phyloP scores from a whole-genome alignment of 2,797 vertebrate species.

The Cephalopachus bancanus region DNA sequence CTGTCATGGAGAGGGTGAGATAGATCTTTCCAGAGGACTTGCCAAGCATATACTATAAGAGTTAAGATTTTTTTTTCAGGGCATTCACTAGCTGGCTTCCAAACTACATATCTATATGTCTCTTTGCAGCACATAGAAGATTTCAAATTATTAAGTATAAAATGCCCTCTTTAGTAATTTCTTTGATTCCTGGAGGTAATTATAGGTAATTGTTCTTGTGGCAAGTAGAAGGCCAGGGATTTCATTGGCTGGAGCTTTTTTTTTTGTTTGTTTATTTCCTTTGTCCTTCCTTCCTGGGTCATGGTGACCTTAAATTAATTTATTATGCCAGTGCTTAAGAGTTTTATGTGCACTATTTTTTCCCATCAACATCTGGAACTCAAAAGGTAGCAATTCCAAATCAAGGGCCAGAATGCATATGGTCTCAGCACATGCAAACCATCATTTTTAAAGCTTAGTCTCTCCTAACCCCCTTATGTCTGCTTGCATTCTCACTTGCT shows the following conservation, averaged over 20 bases:
- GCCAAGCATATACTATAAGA: slow-evolving; percentile 75
- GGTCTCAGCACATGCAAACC: neutral
- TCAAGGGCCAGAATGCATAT: neutral
- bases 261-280: neutral
- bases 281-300: neutral
- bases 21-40: slow-evolving; percentile 81
- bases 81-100: slow-evolving; percentile 28
- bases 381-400: neutral
- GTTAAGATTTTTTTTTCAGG: slow-evolving; percentile 57
- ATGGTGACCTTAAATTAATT: slow-evolving; percentile 32
- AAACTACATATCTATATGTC: neutral
- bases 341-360: neutral
- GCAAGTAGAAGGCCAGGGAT: neutral
- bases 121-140: neutral
- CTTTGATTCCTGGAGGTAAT: slow-evolving; percentile 55
- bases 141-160: neutral
- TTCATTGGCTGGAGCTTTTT: neutral
- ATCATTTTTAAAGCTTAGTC: neutral
- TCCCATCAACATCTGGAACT: neutral
- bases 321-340: neutral
- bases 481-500: neutral
- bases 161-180: neutral
- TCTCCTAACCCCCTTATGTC: neutral
- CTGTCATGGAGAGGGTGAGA: slow-evolving; percentile 81
- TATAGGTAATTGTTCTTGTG: neutral